Percentiles rank a stretch among this genome's conserved stretches.
Conservation (phyloP, 2,888 invertebrate species). For the Agrotis segetum region DNA sequence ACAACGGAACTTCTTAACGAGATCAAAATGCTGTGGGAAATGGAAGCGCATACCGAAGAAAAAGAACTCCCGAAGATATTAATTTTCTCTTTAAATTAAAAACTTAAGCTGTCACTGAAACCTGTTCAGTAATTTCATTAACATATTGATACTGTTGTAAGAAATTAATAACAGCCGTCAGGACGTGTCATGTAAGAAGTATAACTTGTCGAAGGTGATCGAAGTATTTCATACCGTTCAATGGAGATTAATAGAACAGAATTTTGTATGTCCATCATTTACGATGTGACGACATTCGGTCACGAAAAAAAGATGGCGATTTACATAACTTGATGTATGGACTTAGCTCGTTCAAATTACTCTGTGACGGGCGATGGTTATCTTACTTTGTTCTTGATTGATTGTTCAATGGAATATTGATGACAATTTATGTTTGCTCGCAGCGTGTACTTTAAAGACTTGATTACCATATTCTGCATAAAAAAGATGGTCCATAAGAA, state of each 20-base stretch:
- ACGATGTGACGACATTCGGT: constrained; percentile 61
- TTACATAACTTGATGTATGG: constrained; percentile 69
- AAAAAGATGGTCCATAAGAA: constrained; percentile 39
- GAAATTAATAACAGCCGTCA: constrained; percentile 70
- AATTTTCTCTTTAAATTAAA: constrained; percentile 46
- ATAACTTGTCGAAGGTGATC: constrained; percentile 64
- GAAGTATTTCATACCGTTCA: constrained; percentile 66
- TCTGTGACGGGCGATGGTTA: constrained; percentile 61
- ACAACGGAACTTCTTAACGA: constrained; percentile 35
- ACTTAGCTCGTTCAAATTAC: constrained; percentile 62
- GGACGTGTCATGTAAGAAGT: constrained; percentile 61
- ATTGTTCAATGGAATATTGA: constrained; percentile 62
- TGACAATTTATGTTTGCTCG: constrained; percentile 52
- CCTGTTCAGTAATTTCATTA: constrained; percentile 72
- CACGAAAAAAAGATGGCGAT: constrained; percentile 59
- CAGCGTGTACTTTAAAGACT: constrained; percentile 44
- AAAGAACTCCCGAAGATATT: constrained; percentile 12
- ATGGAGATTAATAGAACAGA: constrained; percentile 68
- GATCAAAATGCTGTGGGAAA: constrained; percentile 13
- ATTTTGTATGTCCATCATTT: constrained; percentile 67
- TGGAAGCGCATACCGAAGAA: constrained; percentile 7
- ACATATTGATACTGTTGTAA: constrained; percentile 73
- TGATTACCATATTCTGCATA: constrained; percentile 39
- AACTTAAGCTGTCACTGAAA: constrained; percentile 48
- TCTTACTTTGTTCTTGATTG: constrained; percentile 68